Percentiles rank a stretch among this genome's conserved stretches.
Evolutionary conservation across 2,113 vertebrate genomes (phyloP).

Genomic region (Ondatra zibethicus): DNA sequence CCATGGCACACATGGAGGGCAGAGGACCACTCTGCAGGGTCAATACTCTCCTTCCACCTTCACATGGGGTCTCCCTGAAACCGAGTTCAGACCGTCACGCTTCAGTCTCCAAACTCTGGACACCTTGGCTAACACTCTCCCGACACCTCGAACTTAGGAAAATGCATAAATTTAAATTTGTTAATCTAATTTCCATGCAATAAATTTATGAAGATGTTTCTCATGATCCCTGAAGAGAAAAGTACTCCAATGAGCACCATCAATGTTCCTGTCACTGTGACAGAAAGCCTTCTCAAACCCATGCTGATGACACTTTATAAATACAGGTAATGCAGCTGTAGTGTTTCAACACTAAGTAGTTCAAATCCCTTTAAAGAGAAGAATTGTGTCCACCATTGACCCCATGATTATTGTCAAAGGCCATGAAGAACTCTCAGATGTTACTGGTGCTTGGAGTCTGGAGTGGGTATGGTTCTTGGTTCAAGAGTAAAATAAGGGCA

Average conservation of each 20-base stretch:
- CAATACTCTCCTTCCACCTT: neutral
- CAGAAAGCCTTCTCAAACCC: neutral
- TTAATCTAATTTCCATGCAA: conserved; percentile 2
- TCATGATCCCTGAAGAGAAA: neutral
- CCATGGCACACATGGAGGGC: too few species aligned
- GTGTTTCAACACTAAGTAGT: conserved; percentile 19
- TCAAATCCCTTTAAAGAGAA: neutral
- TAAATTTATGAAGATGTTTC: conserved; percentile 30
- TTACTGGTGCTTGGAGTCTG: neutral
- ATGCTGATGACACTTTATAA: neutral
- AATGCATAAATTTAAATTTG: conserved; percentile 11
- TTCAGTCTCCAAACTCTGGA: neutral
- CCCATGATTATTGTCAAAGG: neutral
- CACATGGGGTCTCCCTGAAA: neutral
- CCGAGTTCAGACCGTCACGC: rapidly evolving
- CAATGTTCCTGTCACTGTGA: neutral
- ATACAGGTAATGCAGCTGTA: neutral
- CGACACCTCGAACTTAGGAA: neutral
- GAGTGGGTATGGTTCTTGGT: neutral
- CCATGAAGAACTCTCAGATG: neutral
- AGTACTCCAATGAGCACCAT: neutral
- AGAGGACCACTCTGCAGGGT: too few species aligned
- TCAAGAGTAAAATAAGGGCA: neutral
- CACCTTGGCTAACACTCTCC: conserved; percentile 9
- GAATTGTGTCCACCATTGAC: neutral